Evolutionary conservation across 2,888 invertebrate genomes (phyloP).

Genomic region (Tyria jacobaeae): DNA sequence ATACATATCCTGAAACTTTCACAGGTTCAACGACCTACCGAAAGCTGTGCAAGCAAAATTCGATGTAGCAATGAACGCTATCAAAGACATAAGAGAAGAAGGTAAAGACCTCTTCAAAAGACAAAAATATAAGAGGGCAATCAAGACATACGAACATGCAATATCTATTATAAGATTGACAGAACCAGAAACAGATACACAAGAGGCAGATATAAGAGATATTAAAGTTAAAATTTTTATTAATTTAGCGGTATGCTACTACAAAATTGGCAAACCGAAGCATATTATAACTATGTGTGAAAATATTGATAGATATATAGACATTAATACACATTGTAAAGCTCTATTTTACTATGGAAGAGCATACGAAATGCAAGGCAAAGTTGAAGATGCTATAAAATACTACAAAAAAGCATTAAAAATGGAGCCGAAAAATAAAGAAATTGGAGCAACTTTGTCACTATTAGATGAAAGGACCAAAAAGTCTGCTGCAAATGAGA

Average conservation of each 20-base stretch:
- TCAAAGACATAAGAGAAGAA: constrained; percentile 64
- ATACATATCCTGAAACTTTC: neutral
- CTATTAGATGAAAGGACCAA: constrained; percentile 63
- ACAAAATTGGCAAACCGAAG: constrained; percentile 71
- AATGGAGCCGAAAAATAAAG: constrained; percentile 77
- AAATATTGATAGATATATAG: constrained; percentile 64
- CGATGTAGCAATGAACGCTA: constrained; percentile 65
- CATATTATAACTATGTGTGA: constrained; percentile 73
- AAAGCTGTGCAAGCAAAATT: constrained; percentile 70
- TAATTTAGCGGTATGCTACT: constrained; percentile 76
- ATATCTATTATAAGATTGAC: constrained; percentile 65
- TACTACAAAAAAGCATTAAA: constrained; percentile 76
- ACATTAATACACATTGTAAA: constrained; percentile 73
- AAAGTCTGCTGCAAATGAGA: constrained; percentile 58
- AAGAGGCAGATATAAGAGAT: constrained; percentile 61
- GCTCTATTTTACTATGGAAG: constrained; percentile 72
- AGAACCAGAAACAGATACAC: constrained; percentile 53
- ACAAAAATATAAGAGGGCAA: constrained; percentile 61
- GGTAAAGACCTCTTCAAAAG: constrained; percentile 67
- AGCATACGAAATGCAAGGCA: constrained; percentile 68
- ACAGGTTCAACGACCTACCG: constrained; percentile 76
- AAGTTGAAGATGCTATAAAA: constrained; percentile 62
- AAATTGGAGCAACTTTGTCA: constrained; percentile 69
- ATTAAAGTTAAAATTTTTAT: constrained; percentile 66
- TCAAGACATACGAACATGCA: constrained; percentile 72